Evolutionary conservation across 2,888 invertebrate genomes (phyloP).

Genomic region (Lobophora halterata): DNA sequence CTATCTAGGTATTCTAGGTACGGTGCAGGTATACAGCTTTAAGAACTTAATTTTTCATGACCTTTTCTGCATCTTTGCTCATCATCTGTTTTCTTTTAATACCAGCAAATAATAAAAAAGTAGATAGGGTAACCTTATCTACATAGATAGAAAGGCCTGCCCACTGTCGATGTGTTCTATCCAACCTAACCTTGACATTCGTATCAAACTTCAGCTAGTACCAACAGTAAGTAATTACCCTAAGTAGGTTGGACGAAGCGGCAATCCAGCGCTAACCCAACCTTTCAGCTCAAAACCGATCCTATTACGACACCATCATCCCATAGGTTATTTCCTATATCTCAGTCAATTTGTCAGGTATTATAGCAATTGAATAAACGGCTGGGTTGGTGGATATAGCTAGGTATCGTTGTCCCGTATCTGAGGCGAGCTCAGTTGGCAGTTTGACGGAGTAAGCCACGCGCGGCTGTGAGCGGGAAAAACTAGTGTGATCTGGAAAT

Average conservation of each 20-base stretch:
- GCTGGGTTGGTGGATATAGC: constrained; percentile 17
- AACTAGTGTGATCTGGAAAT: constrained; percentile 44
- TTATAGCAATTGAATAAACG: constrained; percentile 72
- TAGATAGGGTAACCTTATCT: no score
- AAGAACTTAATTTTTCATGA: no score
- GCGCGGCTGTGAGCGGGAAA: constrained; percentile 49
- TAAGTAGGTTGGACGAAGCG: neutral
- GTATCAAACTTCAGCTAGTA: constrained; percentile 1
- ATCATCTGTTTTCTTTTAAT: no score
- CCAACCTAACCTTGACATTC: constrained; percentile 12
- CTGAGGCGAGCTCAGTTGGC: constrained; percentile 11
- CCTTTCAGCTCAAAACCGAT: constrained; percentile 1
- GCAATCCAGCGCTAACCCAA: constrained; percentile 10
- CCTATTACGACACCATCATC: constrained; percentile 32
- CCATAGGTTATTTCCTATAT: constrained; percentile 41
- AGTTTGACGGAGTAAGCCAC: constrained; percentile 30
- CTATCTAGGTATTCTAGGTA: no score
- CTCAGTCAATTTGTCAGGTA: constrained; percentile 57
- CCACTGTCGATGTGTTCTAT: no score
- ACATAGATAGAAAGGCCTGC: no score
- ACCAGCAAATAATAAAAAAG: no score
- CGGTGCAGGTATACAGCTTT: no score
- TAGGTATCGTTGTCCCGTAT: neutral
- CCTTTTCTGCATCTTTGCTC: no score
- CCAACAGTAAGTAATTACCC: constrained; percentile 6